phyloP scores from a whole-genome alignment of 2,888 invertebrate genomes.

The Idaea biselata region DNA sequence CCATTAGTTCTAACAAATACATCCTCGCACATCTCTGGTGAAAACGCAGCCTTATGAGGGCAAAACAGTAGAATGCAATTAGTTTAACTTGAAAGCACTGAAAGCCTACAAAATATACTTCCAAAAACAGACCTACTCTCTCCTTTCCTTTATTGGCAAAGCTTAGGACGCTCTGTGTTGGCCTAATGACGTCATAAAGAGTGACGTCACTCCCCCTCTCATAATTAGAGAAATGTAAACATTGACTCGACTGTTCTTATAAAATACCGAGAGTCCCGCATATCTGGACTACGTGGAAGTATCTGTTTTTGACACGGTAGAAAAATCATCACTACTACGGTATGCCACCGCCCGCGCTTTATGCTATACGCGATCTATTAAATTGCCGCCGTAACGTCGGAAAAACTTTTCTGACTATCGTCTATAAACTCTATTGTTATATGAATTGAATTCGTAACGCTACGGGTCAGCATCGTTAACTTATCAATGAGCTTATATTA shows the following conservation, averaged over 20 bases:
- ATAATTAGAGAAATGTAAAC: conserved; percentile 58
- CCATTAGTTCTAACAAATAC: too few relatives aligned
- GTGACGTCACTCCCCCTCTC: conserved; percentile 39
- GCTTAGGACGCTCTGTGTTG: conserved; percentile 46
- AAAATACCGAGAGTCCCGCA: not conserved
- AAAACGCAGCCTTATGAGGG: not conserved
- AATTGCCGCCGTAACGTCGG: too few relatives aligned
- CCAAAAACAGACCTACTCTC: conserved; percentile 42
- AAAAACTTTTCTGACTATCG: too few relatives aligned
- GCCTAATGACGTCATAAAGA: conserved; percentile 51
- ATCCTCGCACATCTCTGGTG: too few relatives aligned
- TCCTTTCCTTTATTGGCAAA: conserved; percentile 45
- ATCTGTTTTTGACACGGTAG: not conserved
- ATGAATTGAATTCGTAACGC: too few relatives aligned
- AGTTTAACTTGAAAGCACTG: conserved; percentile 16
- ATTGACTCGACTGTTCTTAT: conserved; percentile 25
- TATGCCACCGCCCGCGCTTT: too few relatives aligned
- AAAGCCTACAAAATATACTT: conserved; percentile 21
- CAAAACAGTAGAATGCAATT: not conserved
- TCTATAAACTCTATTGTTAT: too few relatives aligned
- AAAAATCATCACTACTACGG: too few relatives aligned
- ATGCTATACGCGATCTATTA: too few relatives aligned
- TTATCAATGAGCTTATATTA: too few relatives aligned
- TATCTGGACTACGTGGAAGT: conserved; percentile 4
- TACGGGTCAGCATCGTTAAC: too few relatives aligned